Evolutionary conservation across 1,140 invertebrate genomes (phyloP).

Genomic region (Liolophura sinensis): DNA sequence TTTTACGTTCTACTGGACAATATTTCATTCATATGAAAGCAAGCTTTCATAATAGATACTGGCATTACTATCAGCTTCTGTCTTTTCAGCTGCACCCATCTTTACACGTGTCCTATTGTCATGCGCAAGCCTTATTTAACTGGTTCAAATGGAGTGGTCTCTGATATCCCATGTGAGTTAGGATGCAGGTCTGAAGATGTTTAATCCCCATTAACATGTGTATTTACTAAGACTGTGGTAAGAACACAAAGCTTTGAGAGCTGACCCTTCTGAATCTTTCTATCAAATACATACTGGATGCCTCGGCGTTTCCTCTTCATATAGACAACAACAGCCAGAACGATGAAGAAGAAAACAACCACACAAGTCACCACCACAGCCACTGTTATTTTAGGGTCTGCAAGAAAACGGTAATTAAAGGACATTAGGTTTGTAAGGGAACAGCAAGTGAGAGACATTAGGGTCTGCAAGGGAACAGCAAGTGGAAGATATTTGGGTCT

Average conservation of each 20-base stretch:
- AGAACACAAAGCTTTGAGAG: neutral
- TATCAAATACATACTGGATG: slow-evolving; percentile 25
- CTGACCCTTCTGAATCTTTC: neutral
- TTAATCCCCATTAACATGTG: neutral
- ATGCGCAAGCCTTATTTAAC: neutral
- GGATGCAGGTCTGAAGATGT: neutral
- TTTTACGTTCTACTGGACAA: too few species aligned
- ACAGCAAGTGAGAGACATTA: too few species aligned
- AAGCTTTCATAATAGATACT: too few species aligned
- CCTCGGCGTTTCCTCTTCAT: slow-evolving; percentile 27
- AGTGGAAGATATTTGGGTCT: too few species aligned
- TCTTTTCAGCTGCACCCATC: too few species aligned
- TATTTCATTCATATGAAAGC: too few species aligned
- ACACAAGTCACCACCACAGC: slow-evolving; percentile 34
- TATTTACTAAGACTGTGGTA: neutral
- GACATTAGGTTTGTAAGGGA: too few species aligned
- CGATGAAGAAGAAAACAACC: slow-evolving; percentile 29
- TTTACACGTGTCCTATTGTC: too few species aligned
- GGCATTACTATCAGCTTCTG: too few species aligned
- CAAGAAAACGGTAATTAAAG: too few species aligned
- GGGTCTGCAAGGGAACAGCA: too few species aligned
- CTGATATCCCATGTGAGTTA: neutral
- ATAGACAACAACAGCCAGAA: slow-evolving; percentile 29
- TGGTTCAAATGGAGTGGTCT: neutral
- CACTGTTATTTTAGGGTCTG: slow-evolving; percentile 23